Conservation (phyloP, 2,888 invertebrate species). For the Melangyna quadrimaculata region DNA sequence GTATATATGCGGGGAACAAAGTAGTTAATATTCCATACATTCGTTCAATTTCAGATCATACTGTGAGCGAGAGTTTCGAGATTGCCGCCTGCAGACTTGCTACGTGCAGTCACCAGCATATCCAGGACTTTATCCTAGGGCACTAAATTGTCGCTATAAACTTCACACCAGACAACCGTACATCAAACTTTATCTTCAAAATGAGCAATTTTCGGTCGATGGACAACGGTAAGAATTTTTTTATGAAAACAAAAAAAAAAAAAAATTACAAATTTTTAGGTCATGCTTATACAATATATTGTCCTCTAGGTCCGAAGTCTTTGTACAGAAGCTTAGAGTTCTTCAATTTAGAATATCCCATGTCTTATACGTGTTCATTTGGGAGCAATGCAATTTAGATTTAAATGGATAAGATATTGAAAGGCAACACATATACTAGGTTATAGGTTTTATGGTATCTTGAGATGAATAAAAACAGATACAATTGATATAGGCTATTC, state of each 20-base stretch:
- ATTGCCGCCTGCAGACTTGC: conserved; percentile 94
- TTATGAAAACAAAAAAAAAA: too few species aligned
- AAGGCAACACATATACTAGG: neutral
- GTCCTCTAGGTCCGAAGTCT: neutral
- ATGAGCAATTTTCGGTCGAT: conserved; percentile 96
- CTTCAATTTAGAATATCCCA: neutral
- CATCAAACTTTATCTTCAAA: conserved; percentile 95
- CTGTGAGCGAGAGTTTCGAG: conserved; percentile 93
- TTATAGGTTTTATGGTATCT: neutral
- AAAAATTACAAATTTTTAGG: conserved; percentile 2
- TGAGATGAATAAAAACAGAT: conserved; percentile 1
- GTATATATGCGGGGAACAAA: neutral
- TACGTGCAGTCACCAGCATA: conserved; percentile 97
- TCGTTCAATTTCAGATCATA: conserved; percentile 85
- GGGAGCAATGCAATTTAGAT: conserved; percentile 21
- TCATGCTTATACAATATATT: conserved; percentile 8
- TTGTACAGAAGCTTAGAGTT: neutral
- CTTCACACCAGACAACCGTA: conserved; percentile 93
- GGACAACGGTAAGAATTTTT: conserved; percentile 85
- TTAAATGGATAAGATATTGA: conserved; percentile 6
- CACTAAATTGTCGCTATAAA: conserved; percentile 94
- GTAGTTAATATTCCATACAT: conserved; percentile 63
- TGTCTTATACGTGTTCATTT: neutral
- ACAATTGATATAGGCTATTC: neutral
- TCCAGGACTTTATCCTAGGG: conserved; percentile 95